Evolutionary conservation across 2,797 vertebrate species (phyloP), one percentile per base, ranked within the genome.

Genomic region (Phylloscopus collybita): DNA sequence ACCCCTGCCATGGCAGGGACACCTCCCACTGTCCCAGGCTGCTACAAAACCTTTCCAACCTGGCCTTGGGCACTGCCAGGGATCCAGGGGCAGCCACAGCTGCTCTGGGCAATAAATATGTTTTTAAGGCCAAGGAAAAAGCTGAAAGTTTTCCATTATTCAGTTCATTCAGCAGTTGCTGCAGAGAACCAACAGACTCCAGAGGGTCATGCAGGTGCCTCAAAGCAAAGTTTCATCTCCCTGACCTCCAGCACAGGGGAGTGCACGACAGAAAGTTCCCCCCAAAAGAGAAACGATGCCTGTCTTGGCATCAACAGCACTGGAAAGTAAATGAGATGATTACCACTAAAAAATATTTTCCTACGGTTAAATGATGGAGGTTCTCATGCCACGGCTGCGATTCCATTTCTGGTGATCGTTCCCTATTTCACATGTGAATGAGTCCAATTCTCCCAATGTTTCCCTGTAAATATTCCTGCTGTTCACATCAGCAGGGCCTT

Each of bases 341-440:
- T 9, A 17, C 27, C 38, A 29, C 84, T 69, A 54, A 49, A 49
- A 84, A 93, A 84, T 66, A 69, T 94, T 91, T 91, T 79, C 56
- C 72, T 57, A 32, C 19, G 47, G 70, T 90, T 93, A 90, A 93
- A 74, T 81, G 5, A 61, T 4, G 27, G 61, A 3, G 30, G 9
- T 5, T 50, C 75, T 90, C 54, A 26, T 90, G 78, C 17, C 36
- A 5, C 0, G 3, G 32, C 71, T 36, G 80, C 67, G 11, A 27
- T 78, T 81, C 69, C 79, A 44, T 86, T 82, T 79, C 81, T 67
- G 13, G 5, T 59, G 91, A 40, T 62, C 5, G 61, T 12, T 90
- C 50, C 78, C 71, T 53, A 92, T 94, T 95, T 93, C 93, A 96
- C 94, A 91, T 76, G 51, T 78, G 92, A 93, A 51, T 50, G 81